Evolutionary conservation across 2,888 invertebrate species (phyloP), one percentile per base, ranked within the genome.

Genomic region (Pachydiplax longipennis): DNA sequence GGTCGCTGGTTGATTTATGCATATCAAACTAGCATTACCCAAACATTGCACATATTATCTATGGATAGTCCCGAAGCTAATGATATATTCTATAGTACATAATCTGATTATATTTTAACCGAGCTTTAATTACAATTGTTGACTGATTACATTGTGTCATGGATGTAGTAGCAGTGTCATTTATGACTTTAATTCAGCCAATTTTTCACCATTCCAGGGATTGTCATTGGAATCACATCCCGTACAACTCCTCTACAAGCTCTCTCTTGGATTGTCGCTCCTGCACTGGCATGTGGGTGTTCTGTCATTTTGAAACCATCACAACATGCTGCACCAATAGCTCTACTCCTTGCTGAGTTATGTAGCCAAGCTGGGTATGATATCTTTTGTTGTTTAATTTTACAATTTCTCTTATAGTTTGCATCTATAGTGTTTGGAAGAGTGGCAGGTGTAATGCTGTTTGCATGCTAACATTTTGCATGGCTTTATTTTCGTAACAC

Each of bases 211-310:
- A 31, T 87, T 91, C 13, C 91, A 94, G 95, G 94, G 91, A 93
- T 94, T 40, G 94, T 94, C 53, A 94, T 94, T 40, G 94, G 93
- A 10, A 93, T 94, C 87, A 94, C 94, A 3, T 94, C 94, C 2
- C 94, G 94, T 93, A 94, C 94, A 91, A 94, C 94, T 91, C 94
- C 95, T 3, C 92, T 95, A 90, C 93, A 94, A 93, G 92, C 94
- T 90, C 93, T 95, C 91, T 94, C 94, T 3, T 94, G 94, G 93
- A 93, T 94, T 91, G 92, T 95, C 22, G 94, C 94, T 83, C 94
- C 95, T 58, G 94, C 94, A 37, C 92, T 95, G 90, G 95, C 95
- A 35, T 94, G 94, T 93, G 95, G 95, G 35, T 94, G 94, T 92
- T 94, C 94, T 61, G 93, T 95, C 25, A 93, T 94, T 22, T 92